Percentiles rank a stretch among this genome's conserved stretches.
phyloP scores from a whole-genome alignment of 2,113 vertebrate genomes.

The Prionailurus bengalensis region DNA sequence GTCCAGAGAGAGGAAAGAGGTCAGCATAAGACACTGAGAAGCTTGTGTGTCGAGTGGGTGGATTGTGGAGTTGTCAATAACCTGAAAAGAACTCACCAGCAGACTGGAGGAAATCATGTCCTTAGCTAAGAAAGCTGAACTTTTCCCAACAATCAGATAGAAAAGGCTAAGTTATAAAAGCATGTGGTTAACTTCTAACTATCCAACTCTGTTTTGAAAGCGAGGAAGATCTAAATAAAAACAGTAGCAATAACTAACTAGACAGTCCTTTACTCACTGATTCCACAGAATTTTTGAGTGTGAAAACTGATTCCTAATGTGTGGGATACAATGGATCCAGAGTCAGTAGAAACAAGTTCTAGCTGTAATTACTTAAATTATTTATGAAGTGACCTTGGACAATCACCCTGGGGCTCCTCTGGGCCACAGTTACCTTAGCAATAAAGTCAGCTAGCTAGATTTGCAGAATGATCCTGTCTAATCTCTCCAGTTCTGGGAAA shows the following conservation, averaged over 20 bases:
- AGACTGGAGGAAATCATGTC: not conserved
- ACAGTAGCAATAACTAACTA: not conserved
- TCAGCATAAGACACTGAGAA: not conserved
- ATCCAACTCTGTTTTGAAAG: not conserved
- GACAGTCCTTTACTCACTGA: not conserved
- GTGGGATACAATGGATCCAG: not conserved
- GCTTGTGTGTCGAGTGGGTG: rapidly evolving
- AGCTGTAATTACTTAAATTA: not conserved
- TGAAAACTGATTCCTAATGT: not conserved
- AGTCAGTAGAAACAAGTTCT: not conserved
- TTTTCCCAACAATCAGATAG: not conserved
- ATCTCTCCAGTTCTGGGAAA: not conserved
- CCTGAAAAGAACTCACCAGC: not conserved
- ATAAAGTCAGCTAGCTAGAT: not conserved
- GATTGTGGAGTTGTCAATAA: not conserved
- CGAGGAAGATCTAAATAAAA: slow-evolving; percentile 31
- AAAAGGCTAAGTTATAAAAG: not conserved
- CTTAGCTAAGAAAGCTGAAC: not conserved
- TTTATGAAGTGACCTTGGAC: not conserved
- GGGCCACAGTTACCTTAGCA: not conserved
- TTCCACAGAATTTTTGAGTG: not conserved
- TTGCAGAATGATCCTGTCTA: not conserved
- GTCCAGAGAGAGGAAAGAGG: not conserved
- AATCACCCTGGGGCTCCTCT: not conserved
- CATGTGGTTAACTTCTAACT: not conserved